A percentile compares a stretch with the other conserved stretches of the same genome.
phyloP scores from a whole-genome alignment of 2,797 vertebrate species.

The Hemitrygon akajei region DNA sequence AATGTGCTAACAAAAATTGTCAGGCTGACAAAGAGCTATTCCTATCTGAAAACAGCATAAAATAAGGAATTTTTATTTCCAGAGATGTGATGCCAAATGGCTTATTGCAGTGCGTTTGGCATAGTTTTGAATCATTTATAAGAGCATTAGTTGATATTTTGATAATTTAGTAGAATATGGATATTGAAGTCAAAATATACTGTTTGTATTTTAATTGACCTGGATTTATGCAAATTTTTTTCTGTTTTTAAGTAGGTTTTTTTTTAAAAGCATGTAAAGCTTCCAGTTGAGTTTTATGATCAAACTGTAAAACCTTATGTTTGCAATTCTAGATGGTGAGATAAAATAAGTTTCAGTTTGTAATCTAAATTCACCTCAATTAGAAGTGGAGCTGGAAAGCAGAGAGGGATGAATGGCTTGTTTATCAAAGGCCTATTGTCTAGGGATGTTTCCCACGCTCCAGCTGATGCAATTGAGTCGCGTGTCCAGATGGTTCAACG shows the following conservation, averaged over 20 bases:
- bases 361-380: constrained; percentile 36
- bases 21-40: too few relatives aligned
- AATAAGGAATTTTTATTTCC: constrained; percentile 1
- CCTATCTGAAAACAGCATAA: too few relatives aligned
- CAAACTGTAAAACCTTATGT: neutral
- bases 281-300: neutral
- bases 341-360: constrained; percentile 17
- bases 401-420: constrained; percentile 12
- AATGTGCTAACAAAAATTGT: neutral
- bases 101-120: too few relatives aligned
- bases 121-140: neutral
- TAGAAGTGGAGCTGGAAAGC: constrained; percentile 1
- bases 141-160: neutral
- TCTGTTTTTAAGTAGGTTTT: neutral
- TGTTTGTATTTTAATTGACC: neutral
- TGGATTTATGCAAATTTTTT: neutral
- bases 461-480: constrained; percentile 40
- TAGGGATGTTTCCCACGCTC: constrained; percentile 42
- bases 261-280: neutral
- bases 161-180: neutral
- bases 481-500: constrained; percentile 45
- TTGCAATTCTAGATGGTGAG: constrained; percentile 29
- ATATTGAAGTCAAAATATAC: neutral
- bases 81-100: too few relatives aligned
- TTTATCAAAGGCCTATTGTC: constrained; percentile 40